These are phyloP conservation scores for Heliconius aoede DNA, from an alignment of 2,888 invertebrate genomes.

Conservation along the genomic window DNA sequence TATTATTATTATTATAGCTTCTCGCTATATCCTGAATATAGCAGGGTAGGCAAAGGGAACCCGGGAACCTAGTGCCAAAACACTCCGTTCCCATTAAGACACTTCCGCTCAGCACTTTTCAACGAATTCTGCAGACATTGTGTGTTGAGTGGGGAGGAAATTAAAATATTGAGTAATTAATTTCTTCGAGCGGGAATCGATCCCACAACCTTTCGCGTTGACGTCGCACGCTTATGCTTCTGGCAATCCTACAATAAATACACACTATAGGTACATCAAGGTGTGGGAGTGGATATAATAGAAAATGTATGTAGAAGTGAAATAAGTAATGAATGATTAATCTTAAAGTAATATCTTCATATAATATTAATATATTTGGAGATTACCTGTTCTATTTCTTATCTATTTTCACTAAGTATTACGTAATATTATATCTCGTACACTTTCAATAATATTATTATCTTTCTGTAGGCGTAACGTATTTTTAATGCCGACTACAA, in stretches of 20 bases:
- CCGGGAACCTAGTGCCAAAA: no score
- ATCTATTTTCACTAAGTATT: neutral
- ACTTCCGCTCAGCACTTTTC: no score
- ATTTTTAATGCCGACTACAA: neutral
- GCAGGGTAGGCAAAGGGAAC: no score
- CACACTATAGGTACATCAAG: neutral
- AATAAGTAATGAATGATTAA: neutral
- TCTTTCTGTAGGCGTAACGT: neutral
- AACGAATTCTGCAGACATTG: no score
- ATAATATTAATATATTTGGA: slow-evolving; percentile 6
- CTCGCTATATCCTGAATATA: neutral
- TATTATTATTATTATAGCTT: neutral
- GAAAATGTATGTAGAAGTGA: neutral
- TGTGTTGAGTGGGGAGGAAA: no score
- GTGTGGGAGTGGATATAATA: neutral
- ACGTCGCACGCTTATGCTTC: no score
- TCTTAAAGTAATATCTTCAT: slow-evolving; percentile 7
- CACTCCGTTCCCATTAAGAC: no score
- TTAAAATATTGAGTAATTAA: no score
- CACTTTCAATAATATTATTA: slow-evolving; percentile 4
- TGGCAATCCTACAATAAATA: neutral
- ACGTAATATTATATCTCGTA: neutral
- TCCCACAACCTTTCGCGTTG: no score
- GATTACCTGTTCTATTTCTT: neutral
- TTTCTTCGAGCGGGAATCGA: no score